phyloP scores from a whole-genome alignment of 2,113 vertebrate genomes.

The Poecile atricapillus region DNA sequence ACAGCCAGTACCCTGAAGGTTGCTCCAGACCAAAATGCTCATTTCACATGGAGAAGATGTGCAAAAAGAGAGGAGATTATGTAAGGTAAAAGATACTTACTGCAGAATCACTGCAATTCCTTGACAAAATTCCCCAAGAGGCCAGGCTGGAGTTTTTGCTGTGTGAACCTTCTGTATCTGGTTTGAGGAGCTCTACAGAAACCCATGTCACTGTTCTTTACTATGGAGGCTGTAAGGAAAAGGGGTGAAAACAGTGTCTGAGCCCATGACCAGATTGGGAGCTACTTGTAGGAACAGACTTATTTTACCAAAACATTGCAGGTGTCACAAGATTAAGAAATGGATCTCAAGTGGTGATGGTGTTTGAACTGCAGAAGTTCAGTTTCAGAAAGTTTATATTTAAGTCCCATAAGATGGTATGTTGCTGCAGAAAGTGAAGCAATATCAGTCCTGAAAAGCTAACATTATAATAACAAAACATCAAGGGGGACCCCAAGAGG shows the following conservation, averaged over 20 bases:
- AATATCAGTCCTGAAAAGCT: neutral
- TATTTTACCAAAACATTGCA: slow-evolving; percentile 29
- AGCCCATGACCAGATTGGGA: slow-evolving; percentile 21
- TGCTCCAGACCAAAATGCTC: neutral
- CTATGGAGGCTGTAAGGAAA: neutral
- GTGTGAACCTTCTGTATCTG: neutral
- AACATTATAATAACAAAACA: neutral
- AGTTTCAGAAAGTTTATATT: neutral
- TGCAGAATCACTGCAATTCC: neutral
- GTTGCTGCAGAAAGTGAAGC: neutral
- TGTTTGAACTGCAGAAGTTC: neutral
- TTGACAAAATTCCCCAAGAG: neutral
- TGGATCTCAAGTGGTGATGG: neutral
- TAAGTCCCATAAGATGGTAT: neutral
- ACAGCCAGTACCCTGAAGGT: neutral
- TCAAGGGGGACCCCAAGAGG: neutral
- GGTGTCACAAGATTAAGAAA: neutral
- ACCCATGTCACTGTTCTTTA: rapidly evolving
- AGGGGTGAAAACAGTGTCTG: neutral
- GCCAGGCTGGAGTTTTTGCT: neutral
- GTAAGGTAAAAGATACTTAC: neutral
- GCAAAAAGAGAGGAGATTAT: neutral
- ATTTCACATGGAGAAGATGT: neutral
- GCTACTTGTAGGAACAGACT: slow-evolving; percentile 53
- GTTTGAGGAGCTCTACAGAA: neutral